Conservation (phyloP, 2,113 vertebrate species). For the Donacobius atricapilla region DNA sequence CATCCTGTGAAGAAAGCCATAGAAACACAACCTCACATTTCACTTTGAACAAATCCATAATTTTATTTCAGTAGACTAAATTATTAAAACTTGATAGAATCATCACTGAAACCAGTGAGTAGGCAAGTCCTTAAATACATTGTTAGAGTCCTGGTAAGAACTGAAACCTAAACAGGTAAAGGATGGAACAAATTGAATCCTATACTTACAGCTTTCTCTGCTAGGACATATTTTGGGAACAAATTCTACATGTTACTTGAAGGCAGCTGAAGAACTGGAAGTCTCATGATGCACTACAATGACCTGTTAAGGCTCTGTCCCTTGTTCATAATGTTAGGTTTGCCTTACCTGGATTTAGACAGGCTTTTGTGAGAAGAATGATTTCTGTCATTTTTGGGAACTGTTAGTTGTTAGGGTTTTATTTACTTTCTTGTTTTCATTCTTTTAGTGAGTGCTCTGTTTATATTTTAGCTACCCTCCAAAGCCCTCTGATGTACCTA, state of each 20-base stretch:
- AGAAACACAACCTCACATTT: background rate
- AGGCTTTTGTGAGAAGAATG: background rate
- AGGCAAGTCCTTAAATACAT: background rate
- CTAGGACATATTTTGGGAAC: background rate
- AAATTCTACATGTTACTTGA: background rate
- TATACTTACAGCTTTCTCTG: background rate
- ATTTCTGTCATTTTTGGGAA: background rate
- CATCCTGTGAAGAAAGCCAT: background rate
- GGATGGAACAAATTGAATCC: background rate
- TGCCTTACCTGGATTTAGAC: background rate
- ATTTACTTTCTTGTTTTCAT: background rate
- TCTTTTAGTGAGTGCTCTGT: background rate
- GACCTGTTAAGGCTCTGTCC: background rate
- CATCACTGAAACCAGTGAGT: background rate
- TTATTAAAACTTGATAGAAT: background rate
- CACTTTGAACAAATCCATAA: background rate
- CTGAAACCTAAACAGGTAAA: background rate
- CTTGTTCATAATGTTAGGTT: background rate
- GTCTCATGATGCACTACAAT: background rate
- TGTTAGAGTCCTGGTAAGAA: background rate
- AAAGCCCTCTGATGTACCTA: background rate
- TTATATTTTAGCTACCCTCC: background rate
- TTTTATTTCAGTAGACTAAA: background rate
- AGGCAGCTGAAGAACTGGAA: background rate
- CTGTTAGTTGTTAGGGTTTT: background rate